Evolutionary conservation across 2,888 invertebrate genomes (phyloP), one percentile per base, ranked within the genome.

Genomic region (Caradrina kadenii): DNA sequence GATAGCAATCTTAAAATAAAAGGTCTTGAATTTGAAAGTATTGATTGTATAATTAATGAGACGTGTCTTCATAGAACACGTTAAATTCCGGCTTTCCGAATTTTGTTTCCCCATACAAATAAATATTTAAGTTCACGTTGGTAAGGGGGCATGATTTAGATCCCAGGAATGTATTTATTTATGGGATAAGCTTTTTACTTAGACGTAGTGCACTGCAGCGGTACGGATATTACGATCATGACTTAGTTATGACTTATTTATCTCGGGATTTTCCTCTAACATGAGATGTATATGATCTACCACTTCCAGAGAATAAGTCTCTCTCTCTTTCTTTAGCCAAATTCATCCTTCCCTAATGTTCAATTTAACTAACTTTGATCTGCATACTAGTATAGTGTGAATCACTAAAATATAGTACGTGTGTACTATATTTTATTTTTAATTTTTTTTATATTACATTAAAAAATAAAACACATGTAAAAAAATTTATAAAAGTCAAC

Each of bases 81-180:
- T 65, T 55, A 35, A 45, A 52, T 61, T 45, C 35, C 31, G 48
- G 22, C 42, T 49, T 54, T 35, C 19, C 35, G 10, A 69, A 74
- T 42, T 76, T 63, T n/a, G 15, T 39, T 74, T 62, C 5, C 26
- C 26, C 21, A 60, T 19, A 49, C 19, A 39, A 54, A 53, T 65
- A 56, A 65, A 79, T 79, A 73, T 73, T 77, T 63, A 49, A 79
- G 62, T 39, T 48, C 22, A 26, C 35, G 11, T 55, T 63, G 49
- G 52, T 50, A 42, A 21, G 15, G 35, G 13, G 45, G 49, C 60
- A 55, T 71, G 59, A 60, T 60, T 63, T 66, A 49, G 17, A 48
- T 58, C 49, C 22, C 17, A 61, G 21, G 49, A 39, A 50, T 53
- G 22, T 52, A 73, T 73, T 67, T 76, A 63, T 78, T 76, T 66